Base-by-base conservation (phyloP, 1,140 invertebrate species). In the Patella vulgata region DNA sequence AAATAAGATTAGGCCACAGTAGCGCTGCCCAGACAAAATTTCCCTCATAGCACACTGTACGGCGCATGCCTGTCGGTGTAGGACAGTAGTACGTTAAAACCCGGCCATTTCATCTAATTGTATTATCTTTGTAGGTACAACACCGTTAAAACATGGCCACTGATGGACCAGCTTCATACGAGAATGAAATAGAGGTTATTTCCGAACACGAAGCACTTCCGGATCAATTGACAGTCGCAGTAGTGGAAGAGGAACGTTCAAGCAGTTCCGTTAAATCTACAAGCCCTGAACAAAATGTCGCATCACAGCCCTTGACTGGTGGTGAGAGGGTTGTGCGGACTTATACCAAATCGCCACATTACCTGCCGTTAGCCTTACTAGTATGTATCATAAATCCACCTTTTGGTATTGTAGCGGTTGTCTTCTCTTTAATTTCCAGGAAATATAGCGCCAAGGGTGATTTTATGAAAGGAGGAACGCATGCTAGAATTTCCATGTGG, bases 301-400 rank as follows among this genome's bases (percentile, higher is more conserved):
- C 55, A 23, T 51, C 55, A 6, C 47, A 58, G 39, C 62, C 62
- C 17, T 50, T 64, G 0, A 64, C 62, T 6, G 62, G 62, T 6
- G 52, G 52, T 2, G 39, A 57, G n/a, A 48, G 47, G 9, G 40
- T 58, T 23, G 50, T 46, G 25, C 55, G 62, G 14, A 52, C 54
- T 17, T 64, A 64, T 40, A 11, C 54, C 0, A 64, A 64, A 46
- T 40, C 55, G 5, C 54, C 62, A 5, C 62, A 64, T 53, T 64
- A 64, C 27, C 62, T 64, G 54, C 62, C 62, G 14, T 53, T 59
- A 31, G 62, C 62, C 12, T 21, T 64, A 14, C 30, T 64, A 36
- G 50, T 56, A 3, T 28, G 50, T 14, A 46, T 64, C 48, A 27
- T 64, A 2, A 64, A 64, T 40, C 30, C 46, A 2, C 47, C 48